Evolutionary conservation across 2,888 invertebrate genomes (phyloP).

Genomic region (Chrysina gloriosa): DNA sequence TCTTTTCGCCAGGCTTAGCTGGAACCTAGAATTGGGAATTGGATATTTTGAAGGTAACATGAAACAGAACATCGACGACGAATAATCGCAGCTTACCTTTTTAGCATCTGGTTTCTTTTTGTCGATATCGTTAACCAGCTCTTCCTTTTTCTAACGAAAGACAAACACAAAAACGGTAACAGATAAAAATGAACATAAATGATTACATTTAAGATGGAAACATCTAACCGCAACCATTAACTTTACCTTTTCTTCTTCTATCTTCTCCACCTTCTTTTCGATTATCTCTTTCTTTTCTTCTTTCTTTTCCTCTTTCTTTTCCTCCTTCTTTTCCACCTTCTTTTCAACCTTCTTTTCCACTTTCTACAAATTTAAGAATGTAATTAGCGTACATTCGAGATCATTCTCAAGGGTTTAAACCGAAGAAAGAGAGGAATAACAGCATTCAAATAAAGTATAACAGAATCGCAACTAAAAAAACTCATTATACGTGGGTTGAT

Average conservation of each 20-base stretch:
- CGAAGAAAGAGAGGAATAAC: not conserved
- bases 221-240: no score
- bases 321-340: slow-evolving; percentile 58
- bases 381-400: slow-evolving; percentile 13
- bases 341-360: slow-evolving; percentile 52
- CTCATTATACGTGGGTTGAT: no score
- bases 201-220: not conserved
- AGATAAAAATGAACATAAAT: slow-evolving; percentile 7
- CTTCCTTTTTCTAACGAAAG: slow-evolving; percentile 56
- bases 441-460: no score
- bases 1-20: slow-evolving; percentile 39
- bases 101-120: slow-evolving; percentile 70
- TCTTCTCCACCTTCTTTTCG: slow-evolving; percentile 57
- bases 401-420: slow-evolving; percentile 48
- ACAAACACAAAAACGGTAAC: slow-evolving; percentile 22
- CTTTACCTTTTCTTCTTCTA: slow-evolving; percentile 38
- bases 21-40: slow-evolving; percentile 47
- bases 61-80: not conserved
- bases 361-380: slow-evolving; percentile 43
- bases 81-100: slow-evolving; percentile 35
- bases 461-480: no score
- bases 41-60: not conserved
- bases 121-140: slow-evolving; percentile 61
- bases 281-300: slow-evolving; percentile 51
- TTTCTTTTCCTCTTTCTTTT: slow-evolving; percentile 53